Base-by-base conservation (phyloP, 2,113 vertebrate genomes). In the Isurus oxyrinchus region DNA sequence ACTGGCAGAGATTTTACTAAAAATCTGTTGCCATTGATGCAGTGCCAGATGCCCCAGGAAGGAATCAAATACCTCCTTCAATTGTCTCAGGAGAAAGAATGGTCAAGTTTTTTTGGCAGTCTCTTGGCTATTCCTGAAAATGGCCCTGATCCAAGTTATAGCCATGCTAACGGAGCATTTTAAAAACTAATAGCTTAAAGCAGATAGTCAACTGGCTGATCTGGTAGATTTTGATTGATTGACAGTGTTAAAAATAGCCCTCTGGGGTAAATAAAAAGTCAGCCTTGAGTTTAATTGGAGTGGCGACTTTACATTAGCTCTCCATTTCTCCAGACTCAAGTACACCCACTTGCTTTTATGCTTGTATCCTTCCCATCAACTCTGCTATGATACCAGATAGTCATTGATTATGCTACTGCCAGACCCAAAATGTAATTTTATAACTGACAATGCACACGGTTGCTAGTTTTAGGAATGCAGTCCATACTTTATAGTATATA, bases 171-270 rank as follows among this genome's bases (percentile, higher is more conserved):
- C 44, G 7, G 59, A 63, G 40, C 1, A 6, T 63, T 94, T 94
- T 21, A 66, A 94, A 91, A 94, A 5, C 13, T 0, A 91, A 90
- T 5, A 13, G 55, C 59, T 59, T 55, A 59, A 90, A 90, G 55
- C 87, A 90, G 1, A 13, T 90, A 90, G 87, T 59, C 87, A 59
- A 57, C 49, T 90, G 87, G 10, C 49, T 7, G 13, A 61, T 93
- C 90, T 27, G 3, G 27, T n/a, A n/a, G 31, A 93, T 93, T 93
- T 61, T 93, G 57, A 91, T 91, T 91, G 88, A 61, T 93, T 93
- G 90, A 61, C 90, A 61, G 31, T 3, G 31, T 93, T 61, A 59
- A 61, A 59, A 93, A n/a, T 31, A 93, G 31, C 14, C 14, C 90
- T n/a, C 16, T n/a, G 31, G 55, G 31, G 35, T 61, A 93, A 93